phyloP scores from a whole-genome alignment of 2,888 invertebrate species.

The Zootermopsis nevadensis region DNA sequence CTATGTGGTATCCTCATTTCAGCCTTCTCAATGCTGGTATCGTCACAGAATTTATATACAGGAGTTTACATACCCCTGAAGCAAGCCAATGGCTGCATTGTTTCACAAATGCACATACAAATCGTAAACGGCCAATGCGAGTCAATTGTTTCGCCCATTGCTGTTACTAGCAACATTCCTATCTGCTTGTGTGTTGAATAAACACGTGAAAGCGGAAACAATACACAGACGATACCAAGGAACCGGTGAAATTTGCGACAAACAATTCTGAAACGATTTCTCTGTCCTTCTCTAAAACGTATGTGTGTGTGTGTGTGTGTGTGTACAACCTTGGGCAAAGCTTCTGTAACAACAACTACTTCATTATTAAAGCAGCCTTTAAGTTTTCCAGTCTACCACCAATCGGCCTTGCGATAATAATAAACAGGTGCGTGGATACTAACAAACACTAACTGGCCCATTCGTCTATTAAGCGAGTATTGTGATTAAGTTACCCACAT shows the following conservation, averaged over 20 bases:
- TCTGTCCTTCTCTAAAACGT: neutral
- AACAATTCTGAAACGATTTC: constrained; percentile 25
- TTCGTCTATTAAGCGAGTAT: neutral
- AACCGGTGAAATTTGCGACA: constrained; percentile 32
- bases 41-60: too few relatives aligned
- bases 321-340: neutral
- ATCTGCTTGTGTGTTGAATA: constrained; percentile 24
- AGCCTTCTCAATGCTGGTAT: too few relatives aligned
- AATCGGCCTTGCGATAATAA: neutral
- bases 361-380: neutral
- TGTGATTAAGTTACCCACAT: neutral
- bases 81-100: constrained; percentile 14
- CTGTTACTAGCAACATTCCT: constrained; percentile 28
- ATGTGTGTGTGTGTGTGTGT: neutral
- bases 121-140: constrained; percentile 29
- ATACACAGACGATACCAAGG: constrained; percentile 27
- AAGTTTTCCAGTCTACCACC: neutral
- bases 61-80: neutral
- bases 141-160: constrained; percentile 28
- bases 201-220: constrained; percentile 20
- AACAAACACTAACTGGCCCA: neutral
- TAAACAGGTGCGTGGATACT: neutral
- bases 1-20: too few relatives aligned
- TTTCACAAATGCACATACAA: constrained; percentile 26
- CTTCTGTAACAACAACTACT: neutral